phyloP scores from a whole-genome alignment of 2,113 vertebrate genomes.

The Tonatia bakeri region DNA sequence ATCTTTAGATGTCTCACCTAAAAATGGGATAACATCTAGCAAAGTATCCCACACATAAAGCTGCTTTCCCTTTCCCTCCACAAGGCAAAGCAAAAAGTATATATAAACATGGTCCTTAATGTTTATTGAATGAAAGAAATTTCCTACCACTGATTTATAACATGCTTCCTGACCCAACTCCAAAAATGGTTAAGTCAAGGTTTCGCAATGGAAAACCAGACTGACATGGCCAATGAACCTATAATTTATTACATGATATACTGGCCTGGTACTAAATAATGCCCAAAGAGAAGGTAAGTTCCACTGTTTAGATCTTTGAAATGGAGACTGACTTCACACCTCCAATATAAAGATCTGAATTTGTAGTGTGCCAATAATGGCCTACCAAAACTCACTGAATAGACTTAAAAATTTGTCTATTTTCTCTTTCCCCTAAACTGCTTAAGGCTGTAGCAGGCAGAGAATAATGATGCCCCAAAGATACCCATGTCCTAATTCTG shows the following conservation, averaged over 20 bases:
- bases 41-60: background rate
- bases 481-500: background rate
- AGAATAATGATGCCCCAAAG: background rate
- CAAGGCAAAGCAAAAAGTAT: background rate
- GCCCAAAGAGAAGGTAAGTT: background rate
- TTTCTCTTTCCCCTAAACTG: background rate
- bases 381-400: background rate
- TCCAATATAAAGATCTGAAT: background rate
- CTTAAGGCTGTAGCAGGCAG: background rate
- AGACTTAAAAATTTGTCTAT: background rate
- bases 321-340: background rate
- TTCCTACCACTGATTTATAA: background rate
- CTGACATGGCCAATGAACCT: background rate
- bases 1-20: background rate
- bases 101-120: background rate
- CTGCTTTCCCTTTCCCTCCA: background rate
- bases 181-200: background rate
- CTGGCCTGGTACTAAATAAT: background rate
- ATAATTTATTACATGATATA: background rate
- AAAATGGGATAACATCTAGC: background rate
- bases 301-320: background rate
- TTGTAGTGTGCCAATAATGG: background rate
- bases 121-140: background rate
- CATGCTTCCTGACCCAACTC: background rate
- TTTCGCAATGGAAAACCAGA: slow-evolving; percentile 6